Percentiles rank a stretch among this genome's conserved stretches.
These are phyloP conservation scores for Eristalinus aeneus DNA, from an alignment of 2,888 invertebrate genomes.

Conservation along the genomic window DNA sequence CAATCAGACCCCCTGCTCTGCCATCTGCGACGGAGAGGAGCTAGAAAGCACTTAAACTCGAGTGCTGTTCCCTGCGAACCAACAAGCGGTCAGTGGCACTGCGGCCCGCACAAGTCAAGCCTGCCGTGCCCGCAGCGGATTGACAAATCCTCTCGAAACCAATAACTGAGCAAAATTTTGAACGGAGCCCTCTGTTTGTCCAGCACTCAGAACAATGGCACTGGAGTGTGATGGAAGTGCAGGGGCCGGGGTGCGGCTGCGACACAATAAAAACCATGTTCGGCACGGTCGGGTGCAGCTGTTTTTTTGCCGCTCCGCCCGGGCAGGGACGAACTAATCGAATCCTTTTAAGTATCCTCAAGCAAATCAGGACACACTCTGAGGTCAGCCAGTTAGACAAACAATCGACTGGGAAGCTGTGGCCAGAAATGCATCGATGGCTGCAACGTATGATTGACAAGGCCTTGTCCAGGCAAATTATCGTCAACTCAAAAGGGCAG, in stretches of 20 bases:
- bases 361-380: conserved; percentile 50
- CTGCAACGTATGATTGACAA: conserved; percentile 11
- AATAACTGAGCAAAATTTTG: conserved; percentile 34
- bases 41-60: conserved; percentile 16
- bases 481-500: conserved; percentile 12
- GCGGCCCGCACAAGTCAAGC: not conserved
- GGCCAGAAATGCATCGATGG: conserved; percentile 16
- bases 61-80: conserved; percentile 13
- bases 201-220: conserved; percentile 49
- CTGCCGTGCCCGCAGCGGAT: not conserved
- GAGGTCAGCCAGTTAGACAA: conserved; percentile 27
- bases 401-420: conserved; percentile 20
- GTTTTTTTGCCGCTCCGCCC: not conserved
- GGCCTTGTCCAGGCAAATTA: conserved; percentile 28
- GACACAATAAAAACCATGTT: conserved; percentile 6
- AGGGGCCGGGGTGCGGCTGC: not conserved
- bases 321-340: conserved; percentile 31
- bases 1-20: not conserved
- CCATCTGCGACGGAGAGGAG: not conserved
- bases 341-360: conserved; percentile 56
- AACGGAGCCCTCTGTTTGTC: conserved; percentile 32
- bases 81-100: not conserved
- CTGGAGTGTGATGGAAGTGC: not conserved
- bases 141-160: conserved; percentile 36
- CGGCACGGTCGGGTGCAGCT: not conserved